Evolutionary conservation across 1,140 invertebrate genomes (phyloP).

Genomic region (Rhagoletis zephyria): DNA sequence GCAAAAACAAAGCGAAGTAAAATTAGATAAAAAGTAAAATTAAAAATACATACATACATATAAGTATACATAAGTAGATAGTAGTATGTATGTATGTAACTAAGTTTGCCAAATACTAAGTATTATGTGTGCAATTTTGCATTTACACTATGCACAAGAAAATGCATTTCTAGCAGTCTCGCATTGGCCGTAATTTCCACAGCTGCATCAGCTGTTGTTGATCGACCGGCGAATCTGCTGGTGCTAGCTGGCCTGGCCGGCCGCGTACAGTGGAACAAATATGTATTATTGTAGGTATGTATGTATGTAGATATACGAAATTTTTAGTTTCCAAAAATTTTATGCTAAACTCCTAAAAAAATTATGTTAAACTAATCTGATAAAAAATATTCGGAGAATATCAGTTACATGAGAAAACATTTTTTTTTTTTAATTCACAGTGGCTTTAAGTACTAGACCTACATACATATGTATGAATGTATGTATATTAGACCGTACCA

Average conservation of each 20-base stretch:
- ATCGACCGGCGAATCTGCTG: neutral
- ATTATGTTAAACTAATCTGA: no score
- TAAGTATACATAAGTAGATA: neutral
- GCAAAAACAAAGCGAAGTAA: conserved; percentile 8
- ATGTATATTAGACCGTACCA: no score
- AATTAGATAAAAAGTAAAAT: neutral
- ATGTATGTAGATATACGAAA: no score
- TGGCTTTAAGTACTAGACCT: no score
- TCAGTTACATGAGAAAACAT: no score
- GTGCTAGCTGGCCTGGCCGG: neutral
- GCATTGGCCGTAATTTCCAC: neutral
- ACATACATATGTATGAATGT: no score
- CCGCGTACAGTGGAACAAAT: neutral
- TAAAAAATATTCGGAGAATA: no score
- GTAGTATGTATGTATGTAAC: neutral
- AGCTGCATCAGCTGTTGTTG: neutral
- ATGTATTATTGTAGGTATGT: neutral
- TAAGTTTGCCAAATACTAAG: neutral
- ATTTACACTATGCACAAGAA: neutral
- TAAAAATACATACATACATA: no score
- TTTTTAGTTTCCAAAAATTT: no score
- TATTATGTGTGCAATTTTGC: neutral
- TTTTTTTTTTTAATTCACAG: no score
- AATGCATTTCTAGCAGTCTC: neutral
- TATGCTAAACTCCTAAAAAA: no score